Conservation (phyloP, 2,113 vertebrate species). For the Colossoma macropomum region DNA sequence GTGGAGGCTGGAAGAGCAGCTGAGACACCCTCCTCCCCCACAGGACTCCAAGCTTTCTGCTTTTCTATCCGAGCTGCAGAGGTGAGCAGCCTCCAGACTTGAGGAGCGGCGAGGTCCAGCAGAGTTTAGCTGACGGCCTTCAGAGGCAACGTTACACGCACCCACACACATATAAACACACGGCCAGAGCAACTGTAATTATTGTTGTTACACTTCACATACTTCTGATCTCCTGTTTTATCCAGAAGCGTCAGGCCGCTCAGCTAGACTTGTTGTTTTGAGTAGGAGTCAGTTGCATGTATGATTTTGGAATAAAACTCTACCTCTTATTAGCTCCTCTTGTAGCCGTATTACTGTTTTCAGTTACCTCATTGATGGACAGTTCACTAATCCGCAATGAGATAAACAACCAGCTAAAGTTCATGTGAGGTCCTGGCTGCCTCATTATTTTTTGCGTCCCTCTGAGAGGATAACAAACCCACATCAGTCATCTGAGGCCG, state of each 20-base stretch:
- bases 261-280: not conserved
- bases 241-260: too few relatives aligned
- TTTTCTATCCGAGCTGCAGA: constrained; percentile 47
- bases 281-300: not conserved
- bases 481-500: not conserved
- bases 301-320: not conserved
- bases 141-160: not conserved
- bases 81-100: constrained; percentile 38
- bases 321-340: not conserved
- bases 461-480: constrained; percentile 27
- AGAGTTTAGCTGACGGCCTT: not conserved
- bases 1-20: constrained; percentile 31
- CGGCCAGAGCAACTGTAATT: not conserved
- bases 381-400: not conserved
- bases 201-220: not conserved
- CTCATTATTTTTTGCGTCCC: constrained; percentile 21
- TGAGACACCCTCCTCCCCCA: constrained; percentile 35
- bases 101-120: constrained; percentile 36
- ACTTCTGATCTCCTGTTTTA: not conserved
- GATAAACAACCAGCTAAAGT: not conserved
- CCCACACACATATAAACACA: constrained; percentile 1
- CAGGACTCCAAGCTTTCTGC: constrained; percentile 45
- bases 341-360: not conserved
- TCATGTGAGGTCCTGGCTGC: not conserved
- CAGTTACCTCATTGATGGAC: not conserved